These are phyloP conservation scores for Zootermopsis nevadensis DNA, from an alignment of 2,888 invertebrate species.

Conservation along the genomic window DNA sequence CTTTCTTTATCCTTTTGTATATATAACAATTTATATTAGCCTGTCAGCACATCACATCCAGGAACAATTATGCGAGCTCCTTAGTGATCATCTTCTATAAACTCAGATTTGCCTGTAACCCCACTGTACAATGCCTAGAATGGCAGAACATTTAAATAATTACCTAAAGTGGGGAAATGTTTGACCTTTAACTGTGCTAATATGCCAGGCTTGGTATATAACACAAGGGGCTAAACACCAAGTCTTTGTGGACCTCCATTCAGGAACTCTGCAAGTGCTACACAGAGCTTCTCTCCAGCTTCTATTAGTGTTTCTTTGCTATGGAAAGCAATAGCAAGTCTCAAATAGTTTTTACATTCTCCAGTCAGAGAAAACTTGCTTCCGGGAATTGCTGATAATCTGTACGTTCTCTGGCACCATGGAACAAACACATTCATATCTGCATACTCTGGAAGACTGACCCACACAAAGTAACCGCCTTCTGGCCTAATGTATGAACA, in stretches of 20 bases:
- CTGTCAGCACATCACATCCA: too few relatives aligned
- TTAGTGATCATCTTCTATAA: too few relatives aligned
- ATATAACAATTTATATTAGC: too few relatives aligned
- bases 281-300: conserved; percentile 62
- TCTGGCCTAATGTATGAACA: conserved; percentile 63
- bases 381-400: conserved; percentile 65
- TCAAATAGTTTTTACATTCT: conserved; percentile 62
- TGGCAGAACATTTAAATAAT: too few relatives aligned
- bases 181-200: too few relatives aligned
- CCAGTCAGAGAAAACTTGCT: conserved; percentile 61
- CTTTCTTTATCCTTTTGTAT: too few relatives aligned
- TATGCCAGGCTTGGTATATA: too few relatives aligned
- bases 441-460: conserved; percentile 63
- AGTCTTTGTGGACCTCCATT: background rate
- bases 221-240: too few relatives aligned
- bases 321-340: conserved; percentile 68
- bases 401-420: conserved; percentile 62
- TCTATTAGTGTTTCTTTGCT: conserved; percentile 59
- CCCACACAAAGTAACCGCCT: conserved; percentile 74
- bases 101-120: too few relatives aligned
- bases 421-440: conserved; percentile 62
- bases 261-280: conserved; percentile 45
- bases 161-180: too few relatives aligned
- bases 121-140: too few relatives aligned
- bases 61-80: too few relatives aligned